Evolutionary conservation across 1,140 invertebrate species (phyloP).

Genomic region (Choristoneura fumiferana): DNA sequence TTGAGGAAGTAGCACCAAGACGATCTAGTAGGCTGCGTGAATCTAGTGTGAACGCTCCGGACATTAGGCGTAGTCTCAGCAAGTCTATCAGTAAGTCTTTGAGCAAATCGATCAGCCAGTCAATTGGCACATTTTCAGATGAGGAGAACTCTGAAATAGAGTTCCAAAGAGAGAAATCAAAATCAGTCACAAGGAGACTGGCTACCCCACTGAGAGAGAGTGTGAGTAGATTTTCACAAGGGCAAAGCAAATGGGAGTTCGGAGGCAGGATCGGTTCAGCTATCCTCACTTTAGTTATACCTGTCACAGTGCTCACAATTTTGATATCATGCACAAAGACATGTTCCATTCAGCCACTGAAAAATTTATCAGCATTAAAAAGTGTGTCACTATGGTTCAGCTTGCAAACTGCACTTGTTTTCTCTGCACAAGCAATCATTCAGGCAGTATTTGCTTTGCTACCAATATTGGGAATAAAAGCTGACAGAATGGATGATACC

Average conservation of each 20-base stretch:
- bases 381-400: constrained; percentile 43
- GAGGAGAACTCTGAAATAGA: constrained; percentile 56
- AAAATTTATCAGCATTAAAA: constrained; percentile 36
- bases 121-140: constrained; percentile 57
- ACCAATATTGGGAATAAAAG: constrained; percentile 46
- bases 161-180: constrained; percentile 41
- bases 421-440: constrained; percentile 42
- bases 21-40: constrained; percentile 56
- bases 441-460: constrained; percentile 53
- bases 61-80: constrained; percentile 55
- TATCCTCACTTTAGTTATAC: constrained; percentile 49
- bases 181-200: constrained; percentile 53
- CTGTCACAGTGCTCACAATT: constrained; percentile 51
- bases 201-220: constrained; percentile 56
- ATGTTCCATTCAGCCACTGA: constrained; percentile 38
- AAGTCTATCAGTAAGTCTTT: constrained; percentile 57
- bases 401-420: constrained; percentile 29
- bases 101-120: constrained; percentile 57
- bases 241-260: constrained; percentile 60
- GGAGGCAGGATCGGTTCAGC: constrained; percentile 50
- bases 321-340: constrained; percentile 48
- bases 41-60: constrained; percentile 44
- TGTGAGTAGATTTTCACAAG: constrained; percentile 32
- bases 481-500: constrained; percentile 43
- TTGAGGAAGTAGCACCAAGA: constrained; percentile 45